A percentile compares a stretch with the other conserved stretches of the same genome.
Evolutionary conservation across 2,113 vertebrate genomes (phyloP).

Genomic region (Psephotus haematonotus): DNA sequence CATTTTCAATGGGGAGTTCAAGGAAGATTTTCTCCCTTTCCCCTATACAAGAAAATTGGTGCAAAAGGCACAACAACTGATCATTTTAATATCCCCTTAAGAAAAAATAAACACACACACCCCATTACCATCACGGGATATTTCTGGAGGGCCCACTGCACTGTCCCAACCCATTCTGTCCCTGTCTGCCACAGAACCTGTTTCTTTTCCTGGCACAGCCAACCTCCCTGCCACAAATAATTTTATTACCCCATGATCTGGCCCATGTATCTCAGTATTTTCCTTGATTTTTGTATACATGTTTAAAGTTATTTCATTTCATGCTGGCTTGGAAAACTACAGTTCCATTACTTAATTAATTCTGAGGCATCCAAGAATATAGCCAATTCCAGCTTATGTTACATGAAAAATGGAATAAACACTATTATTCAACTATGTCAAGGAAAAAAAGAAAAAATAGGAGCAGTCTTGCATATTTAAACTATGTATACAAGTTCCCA

Average conservation of each 20-base stretch:
- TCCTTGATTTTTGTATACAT: background rate
- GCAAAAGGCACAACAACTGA: background rate
- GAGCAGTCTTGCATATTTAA: background rate
- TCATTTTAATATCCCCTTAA: background rate
- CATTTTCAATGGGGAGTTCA: background rate
- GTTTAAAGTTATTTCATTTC: constrained; percentile 22
- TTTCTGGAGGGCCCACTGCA: background rate
- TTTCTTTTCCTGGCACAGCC: background rate
- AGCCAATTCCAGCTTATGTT: background rate
- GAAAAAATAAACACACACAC: background rate
- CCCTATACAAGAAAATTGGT: background rate
- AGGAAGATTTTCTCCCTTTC: background rate
- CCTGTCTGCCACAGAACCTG: background rate
- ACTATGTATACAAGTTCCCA: background rate
- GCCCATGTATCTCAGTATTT: background rate
- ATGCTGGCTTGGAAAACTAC: constrained; percentile 18
- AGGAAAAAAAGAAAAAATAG: background rate
- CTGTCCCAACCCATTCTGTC: background rate
- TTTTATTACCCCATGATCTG: background rate
- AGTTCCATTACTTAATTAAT: constrained; percentile 6
- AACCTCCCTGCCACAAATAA: background rate
- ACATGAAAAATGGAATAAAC: constrained; percentile 12
- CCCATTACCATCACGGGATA: background rate
- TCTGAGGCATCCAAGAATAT: background rate
- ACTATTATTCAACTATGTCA: background rate